phyloP scores from a whole-genome alignment of 2,113 vertebrate genomes.

The Alaudala cheleensis region DNA sequence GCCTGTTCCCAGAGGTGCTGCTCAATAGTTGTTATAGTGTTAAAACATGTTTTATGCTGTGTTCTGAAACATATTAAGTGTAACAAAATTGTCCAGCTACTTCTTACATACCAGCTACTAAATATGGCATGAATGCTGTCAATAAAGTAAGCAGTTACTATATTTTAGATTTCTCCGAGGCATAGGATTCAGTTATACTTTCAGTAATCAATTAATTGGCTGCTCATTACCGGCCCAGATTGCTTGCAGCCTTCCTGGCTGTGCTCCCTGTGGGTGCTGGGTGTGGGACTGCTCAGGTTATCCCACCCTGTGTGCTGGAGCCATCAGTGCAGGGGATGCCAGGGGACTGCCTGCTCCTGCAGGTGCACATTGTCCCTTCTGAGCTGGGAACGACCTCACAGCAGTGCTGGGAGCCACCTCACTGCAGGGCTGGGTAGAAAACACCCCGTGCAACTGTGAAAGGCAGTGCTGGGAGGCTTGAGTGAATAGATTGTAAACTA shows the following conservation, averaged over 20 bases:
- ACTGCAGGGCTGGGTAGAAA: background rate
- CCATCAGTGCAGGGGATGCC: fast-evolving
- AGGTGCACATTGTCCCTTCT: background rate
- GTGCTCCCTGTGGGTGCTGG: background rate
- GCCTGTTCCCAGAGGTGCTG: constrained; percentile 71
- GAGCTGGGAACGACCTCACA: background rate
- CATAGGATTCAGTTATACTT: constrained; percentile 56
- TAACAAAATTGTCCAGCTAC: constrained; percentile 62
- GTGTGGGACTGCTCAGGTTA: background rate
- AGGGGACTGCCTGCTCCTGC: background rate
- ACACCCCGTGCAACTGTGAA: background rate
- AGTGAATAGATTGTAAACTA: background rate
- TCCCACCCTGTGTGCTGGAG: fast-evolving
- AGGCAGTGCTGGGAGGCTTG: background rate
- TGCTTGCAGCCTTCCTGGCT: constrained; percentile 3
- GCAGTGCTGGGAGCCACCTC: background rate
- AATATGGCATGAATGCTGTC: constrained; percentile 52
- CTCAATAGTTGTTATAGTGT: constrained; percentile 67
- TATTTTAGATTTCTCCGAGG: constrained; percentile 54
- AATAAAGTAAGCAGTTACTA: constrained; percentile 57
- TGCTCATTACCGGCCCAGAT: constrained; percentile 21
- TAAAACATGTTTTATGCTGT: constrained; percentile 66
- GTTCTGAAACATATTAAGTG: constrained; percentile 63
- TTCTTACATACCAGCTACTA: constrained; percentile 43
- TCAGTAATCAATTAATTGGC: constrained; percentile 60